phyloP scores from a whole-genome alignment of 2,888 invertebrate genomes.

The Ornithoptera priamus region DNA sequence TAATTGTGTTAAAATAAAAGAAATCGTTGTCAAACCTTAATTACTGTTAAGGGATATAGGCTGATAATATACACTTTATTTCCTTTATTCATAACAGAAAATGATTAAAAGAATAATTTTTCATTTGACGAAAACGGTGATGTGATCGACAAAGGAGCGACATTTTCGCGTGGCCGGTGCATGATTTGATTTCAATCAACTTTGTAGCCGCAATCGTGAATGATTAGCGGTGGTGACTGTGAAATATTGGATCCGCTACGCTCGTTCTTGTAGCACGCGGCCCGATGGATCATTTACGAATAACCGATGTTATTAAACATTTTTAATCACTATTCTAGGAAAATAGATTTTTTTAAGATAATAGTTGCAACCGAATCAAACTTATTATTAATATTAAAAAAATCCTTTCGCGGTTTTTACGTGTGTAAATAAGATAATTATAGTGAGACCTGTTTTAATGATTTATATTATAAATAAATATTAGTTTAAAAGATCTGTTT shows the following conservation, averaged over 20 bases:
- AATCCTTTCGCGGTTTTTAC: too few relatives aligned
- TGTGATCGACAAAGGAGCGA: conserved; percentile 11
- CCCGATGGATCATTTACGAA: conserved; percentile 42
- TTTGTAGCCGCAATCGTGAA: conserved; percentile 63
- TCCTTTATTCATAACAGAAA: too few relatives aligned
- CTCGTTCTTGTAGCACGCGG: conserved; percentile 62
- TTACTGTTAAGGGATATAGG: too few relatives aligned
- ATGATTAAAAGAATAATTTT: neutral
- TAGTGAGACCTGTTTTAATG: too few relatives aligned
- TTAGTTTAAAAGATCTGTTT: too few relatives aligned
- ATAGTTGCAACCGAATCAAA: too few relatives aligned
- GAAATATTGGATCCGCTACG: conserved; percentile 70
- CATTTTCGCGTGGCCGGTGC: conserved; percentile 19
- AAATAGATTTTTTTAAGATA: neutral
- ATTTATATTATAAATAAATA: too few relatives aligned
- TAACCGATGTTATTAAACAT: conserved; percentile 13
- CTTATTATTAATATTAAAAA: too few relatives aligned
- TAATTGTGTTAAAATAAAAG: too few relatives aligned
- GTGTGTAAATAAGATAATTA: too few relatives aligned
- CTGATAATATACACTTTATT: too few relatives aligned
- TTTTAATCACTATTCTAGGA: conserved; percentile 34
- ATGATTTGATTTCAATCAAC: conserved; percentile 54
- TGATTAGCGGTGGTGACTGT: conserved; percentile 72
- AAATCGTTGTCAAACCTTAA: too few relatives aligned
- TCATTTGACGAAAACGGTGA: neutral